Evolutionary conservation across 2,797 vertebrate species (phyloP), one percentile per base, ranked within the genome.

Genomic region (Cryptoprocta ferox): DNA sequence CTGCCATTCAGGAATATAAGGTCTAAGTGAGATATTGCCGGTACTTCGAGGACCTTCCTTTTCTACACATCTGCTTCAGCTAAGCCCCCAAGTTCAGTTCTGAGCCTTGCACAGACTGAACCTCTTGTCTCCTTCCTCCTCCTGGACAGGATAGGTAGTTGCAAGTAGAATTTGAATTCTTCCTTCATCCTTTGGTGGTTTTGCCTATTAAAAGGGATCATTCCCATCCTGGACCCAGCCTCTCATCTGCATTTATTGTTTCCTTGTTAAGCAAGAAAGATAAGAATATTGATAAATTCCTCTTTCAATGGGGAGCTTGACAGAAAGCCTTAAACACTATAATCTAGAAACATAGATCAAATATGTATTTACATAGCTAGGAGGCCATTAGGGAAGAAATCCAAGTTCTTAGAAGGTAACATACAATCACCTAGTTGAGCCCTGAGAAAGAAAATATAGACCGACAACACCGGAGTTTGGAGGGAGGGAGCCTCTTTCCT

Each of bases 271-370:
- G 32, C 14, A 89, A 80, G 28, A 71, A 84, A 39, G 42, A 85
- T 88, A 82, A 45, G 48, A 92, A 89, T 71, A 85, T 45, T 91
- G 91, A 91, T 82, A 96, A 88, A 45, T 14, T 85, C 93, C 88
- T 13, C 32, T 93, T 65, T 42, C 85, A 84, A 30, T 63, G 32
- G 89, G 50, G 39, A 73, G 4, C 39, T 83, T 94, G 65, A 82
- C 61, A 89, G 70, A 96, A 90, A 94, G 71, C 48, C 39, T 89
- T 92, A 91, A 94, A 94, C 73, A 95, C 78, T 92, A 53, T 86
- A 94, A 96, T 96, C 65, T 89, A 50, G 80, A 91, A 87, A 78
- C 6, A 1, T 30, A 61, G 91, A 95, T 96, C 61, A 66, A 91
- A 65, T 32, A 59, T 28, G n/a, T 68, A 66, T 96, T 95, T 95